phyloP scores from a whole-genome alignment of 2,113 vertebrate genomes.

The Ginglymostoma cirratum region DNA sequence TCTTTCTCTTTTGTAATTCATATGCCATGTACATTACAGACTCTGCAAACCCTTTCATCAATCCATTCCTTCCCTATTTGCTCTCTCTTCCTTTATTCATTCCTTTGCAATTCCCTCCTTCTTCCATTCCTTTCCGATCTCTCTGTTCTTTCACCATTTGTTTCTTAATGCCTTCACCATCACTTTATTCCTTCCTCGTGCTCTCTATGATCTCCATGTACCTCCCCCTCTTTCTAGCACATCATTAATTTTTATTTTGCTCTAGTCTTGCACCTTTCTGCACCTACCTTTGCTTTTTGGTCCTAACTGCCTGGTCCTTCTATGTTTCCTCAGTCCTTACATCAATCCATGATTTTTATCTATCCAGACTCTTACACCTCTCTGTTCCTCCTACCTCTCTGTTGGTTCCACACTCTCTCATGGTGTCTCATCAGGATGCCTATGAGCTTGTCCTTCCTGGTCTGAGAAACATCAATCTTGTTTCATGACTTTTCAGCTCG shows the following conservation, averaged over 20 bases:
- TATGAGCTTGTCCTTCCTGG: neutral
- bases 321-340: neutral
- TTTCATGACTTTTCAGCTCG: neutral
- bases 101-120: constrained; percentile 41
- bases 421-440: neutral
- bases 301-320: neutral
- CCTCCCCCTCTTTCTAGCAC: neutral
- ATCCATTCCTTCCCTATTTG: neutral
- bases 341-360: neutral
- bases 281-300: neutral
- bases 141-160: constrained; percentile 11
- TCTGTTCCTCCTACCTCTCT: neutral
- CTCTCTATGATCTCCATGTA: neutral
- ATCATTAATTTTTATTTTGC: neutral
- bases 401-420: neutral
- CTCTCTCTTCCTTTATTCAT: constrained; percentile 45
- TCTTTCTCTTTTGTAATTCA: neutral
- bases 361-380: neutral
- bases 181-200: neutral
- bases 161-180: neutral
- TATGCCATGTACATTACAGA: neutral
- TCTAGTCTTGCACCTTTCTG: neutral
- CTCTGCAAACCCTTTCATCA: constrained; percentile 44
- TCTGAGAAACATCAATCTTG: neutral
- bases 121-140: constrained; percentile 36